Conservation (phyloP, 2,888 invertebrate species). For the Oxystoma pomonae region DNA sequence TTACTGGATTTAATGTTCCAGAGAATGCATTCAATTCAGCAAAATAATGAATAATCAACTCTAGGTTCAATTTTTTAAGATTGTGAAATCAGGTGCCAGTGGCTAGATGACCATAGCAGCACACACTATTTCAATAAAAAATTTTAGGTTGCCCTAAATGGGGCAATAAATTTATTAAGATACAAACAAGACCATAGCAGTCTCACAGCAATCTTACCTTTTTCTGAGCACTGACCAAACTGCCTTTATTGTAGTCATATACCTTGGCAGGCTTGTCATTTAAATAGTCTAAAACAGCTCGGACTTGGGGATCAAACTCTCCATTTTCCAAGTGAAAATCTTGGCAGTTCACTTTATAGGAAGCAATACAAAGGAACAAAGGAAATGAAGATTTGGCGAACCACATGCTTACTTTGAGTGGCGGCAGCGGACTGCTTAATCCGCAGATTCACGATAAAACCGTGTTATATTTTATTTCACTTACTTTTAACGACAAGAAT, state of each 20-base stretch:
- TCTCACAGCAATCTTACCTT: too few species aligned
- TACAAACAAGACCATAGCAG: too few species aligned
- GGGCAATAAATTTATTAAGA: too few species aligned
- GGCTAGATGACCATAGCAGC: too few species aligned
- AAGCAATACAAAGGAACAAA: not conserved
- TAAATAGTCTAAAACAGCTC: slow-evolving; percentile 49
- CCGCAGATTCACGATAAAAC: not conserved
- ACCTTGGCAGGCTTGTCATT: slow-evolving; percentile 50
- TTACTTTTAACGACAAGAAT: not conserved
- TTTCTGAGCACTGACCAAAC: slow-evolving; percentile 48
- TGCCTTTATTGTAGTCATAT: slow-evolving; percentile 48
- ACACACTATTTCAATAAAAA: slow-evolving; percentile 1
- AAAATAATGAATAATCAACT: too few species aligned
- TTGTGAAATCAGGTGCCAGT: too few species aligned
- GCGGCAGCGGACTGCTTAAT: not conserved
- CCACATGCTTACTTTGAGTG: not conserved
- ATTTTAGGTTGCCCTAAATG: too few species aligned
- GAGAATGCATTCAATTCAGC: too few species aligned
- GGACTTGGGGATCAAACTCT: slow-evolving; percentile 28
- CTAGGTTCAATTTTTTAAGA: too few species aligned
- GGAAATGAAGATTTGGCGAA: not conserved
- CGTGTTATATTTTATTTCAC: not conserved
- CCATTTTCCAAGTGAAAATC: slow-evolving; percentile 7
- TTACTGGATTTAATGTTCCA: too few species aligned
- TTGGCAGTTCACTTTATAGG: not conserved